Percentiles rank a stretch among this genome's conserved stretches.
Evolutionary conservation across 2,888 invertebrate genomes (phyloP).

Genomic region (Dysmachus trigonus): DNA sequence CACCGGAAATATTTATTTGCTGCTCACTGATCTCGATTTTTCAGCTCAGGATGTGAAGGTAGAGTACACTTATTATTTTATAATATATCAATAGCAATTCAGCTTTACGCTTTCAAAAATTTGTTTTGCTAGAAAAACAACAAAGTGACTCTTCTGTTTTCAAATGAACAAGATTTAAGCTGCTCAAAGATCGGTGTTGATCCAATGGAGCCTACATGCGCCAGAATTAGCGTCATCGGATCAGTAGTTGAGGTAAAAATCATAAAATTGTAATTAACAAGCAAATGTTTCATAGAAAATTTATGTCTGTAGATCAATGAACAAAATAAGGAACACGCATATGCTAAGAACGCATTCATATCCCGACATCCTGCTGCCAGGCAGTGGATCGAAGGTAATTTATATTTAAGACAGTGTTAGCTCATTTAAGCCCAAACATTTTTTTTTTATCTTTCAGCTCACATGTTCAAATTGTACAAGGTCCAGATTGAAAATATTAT

Average conservation of each 20-base stretch:
- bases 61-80: background rate
- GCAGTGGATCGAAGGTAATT: slow-evolving; percentile 57
- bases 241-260: slow-evolving; percentile 51
- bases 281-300: background rate
- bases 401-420: background rate
- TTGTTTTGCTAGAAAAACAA: slow-evolving; percentile 56
- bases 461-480: slow-evolving; percentile 81
- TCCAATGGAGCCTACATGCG: slow-evolving; percentile 64
- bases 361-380: slow-evolving; percentile 60
- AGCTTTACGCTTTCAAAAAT: background rate
- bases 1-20: slow-evolving; percentile 60
- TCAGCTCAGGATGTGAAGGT: slow-evolving; percentile 59
- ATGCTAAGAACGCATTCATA: slow-evolving; percentile 48
- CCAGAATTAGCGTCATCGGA: slow-evolving; percentile 58
- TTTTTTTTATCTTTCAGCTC: slow-evolving; percentile 67
- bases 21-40: slow-evolving; percentile 62
- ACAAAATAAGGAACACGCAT: slow-evolving; percentile 44
- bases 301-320: slow-evolving; percentile 17
- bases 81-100: background rate
- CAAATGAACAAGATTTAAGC: slow-evolving; percentile 58
- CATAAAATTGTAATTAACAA: background rate
- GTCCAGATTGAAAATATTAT: slow-evolving; percentile 77
- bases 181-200: slow-evolving; percentile 57
- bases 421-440: background rate
- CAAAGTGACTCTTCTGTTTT: slow-evolving; percentile 59